Conservation (phyloP, 2,113 vertebrate genomes). For the Notechis scutatus region DNA sequence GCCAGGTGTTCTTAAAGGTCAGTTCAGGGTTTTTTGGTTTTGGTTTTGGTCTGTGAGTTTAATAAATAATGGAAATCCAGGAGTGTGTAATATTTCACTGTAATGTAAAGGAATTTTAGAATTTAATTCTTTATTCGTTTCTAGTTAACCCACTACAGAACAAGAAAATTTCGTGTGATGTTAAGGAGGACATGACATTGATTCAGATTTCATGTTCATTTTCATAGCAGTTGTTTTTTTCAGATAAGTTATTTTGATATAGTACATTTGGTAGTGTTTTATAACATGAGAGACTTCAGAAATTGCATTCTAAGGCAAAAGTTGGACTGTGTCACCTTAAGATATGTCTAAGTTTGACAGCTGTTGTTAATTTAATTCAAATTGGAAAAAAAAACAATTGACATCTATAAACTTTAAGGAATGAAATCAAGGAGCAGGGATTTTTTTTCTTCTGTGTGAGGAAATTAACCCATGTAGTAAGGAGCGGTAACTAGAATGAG, state of each 20-base stretch:
- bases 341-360: slow-evolving; percentile 32
- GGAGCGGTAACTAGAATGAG: background rate
- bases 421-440: background rate
- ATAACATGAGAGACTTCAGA: background rate
- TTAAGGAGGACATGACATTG: background rate
- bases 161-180: background rate
- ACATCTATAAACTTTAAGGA: background rate
- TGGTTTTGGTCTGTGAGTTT: too few relatives aligned
- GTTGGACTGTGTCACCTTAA: background rate
- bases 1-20: background rate
- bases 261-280: background rate
- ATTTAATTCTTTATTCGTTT: background rate
- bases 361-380: background rate
- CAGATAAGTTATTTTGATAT: background rate
- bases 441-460: background rate
- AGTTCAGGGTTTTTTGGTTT: background rate
- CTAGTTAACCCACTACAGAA: background rate
- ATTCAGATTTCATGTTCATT: background rate
- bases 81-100: background rate
- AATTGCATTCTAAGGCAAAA: background rate
- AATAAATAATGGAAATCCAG: background rate
- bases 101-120: background rate
- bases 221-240: background rate
- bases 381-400: slow-evolving; percentile 36
- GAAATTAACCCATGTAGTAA: background rate